phyloP scores from a whole-genome alignment of 1,140 invertebrate species.

The Phenacoccus solenopsis region DNA sequence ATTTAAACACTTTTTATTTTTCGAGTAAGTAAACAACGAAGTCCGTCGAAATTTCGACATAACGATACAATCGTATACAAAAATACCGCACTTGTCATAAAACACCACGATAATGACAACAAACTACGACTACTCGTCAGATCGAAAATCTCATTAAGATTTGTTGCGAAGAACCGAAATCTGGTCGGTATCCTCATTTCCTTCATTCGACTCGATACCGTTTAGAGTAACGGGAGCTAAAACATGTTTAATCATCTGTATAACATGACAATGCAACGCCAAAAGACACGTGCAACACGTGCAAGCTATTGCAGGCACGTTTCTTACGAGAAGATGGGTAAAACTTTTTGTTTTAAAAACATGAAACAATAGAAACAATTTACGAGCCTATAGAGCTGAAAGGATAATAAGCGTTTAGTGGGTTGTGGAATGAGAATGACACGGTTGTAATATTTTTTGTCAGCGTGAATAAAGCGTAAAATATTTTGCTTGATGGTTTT shows the following conservation, averaged over 20 bases:
- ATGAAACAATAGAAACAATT: too few species aligned
- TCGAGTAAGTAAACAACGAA: background rate
- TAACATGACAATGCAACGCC: background rate
- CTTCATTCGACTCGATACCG: background rate
- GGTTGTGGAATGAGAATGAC: too few species aligned
- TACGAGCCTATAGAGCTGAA: too few species aligned
- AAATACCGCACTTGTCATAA: background rate
- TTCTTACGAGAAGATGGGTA: too few species aligned
- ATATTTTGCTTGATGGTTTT: background rate
- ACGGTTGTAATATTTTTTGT: too few species aligned
- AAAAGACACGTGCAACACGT: background rate
- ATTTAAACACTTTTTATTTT: slow-evolving; percentile 4
- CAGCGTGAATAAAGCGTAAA: too few species aligned
- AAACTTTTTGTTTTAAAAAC: too few species aligned
- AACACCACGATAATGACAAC: background rate
- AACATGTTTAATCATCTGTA: slow-evolving; percentile 2
- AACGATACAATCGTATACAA: background rate
- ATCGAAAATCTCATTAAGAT: background rate
- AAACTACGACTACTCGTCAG: background rate
- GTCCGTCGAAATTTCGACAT: background rate
- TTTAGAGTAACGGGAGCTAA: background rate
- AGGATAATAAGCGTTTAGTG: too few species aligned
- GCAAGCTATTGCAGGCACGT: too few species aligned
- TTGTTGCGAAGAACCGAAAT: background rate
- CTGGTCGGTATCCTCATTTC: background rate